phyloP scores from a whole-genome alignment of 2,113 vertebrate genomes.

The Trinectes maculatus region DNA sequence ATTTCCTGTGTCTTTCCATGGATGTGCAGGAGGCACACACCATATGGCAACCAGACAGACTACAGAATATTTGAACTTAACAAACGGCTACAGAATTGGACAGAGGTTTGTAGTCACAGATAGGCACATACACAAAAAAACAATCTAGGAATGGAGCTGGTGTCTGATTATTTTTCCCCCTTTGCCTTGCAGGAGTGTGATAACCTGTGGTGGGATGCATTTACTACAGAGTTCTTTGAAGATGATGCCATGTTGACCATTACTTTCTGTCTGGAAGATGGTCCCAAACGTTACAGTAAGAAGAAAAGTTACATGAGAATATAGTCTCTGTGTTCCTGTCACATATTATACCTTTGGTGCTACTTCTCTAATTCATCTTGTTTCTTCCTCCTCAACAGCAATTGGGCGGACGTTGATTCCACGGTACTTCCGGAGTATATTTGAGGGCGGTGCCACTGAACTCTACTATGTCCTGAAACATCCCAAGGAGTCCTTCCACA shows the following conservation, averaged over 20 bases:
- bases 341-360: neutral
- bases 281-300: conserved; percentile 99
- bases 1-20: conserved; percentile 7
- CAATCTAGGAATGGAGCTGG: neutral
- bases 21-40: conserved; percentile 92
- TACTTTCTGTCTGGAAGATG: conserved; percentile 99
- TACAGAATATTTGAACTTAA: conserved; percentile 99
- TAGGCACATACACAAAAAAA: neutral
- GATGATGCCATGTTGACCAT: conserved; percentile 98
- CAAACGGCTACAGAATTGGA: conserved; percentile 98
- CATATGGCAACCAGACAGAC: conserved; percentile 97
- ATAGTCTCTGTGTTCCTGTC: neutral
- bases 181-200: conserved; percentile 89
- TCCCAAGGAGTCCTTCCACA: conserved; percentile 99
- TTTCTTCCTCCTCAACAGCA: conserved; percentile 75
- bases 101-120: conserved; percentile 85
- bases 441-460: conserved; percentile 97
- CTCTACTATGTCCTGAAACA: conserved; percentile 98
- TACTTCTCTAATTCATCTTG: neutral
- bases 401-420: conserved; percentile 98
- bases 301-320: conserved; percentile 13
- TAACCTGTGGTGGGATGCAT: conserved; percentile 99
- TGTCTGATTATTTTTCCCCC: neutral
- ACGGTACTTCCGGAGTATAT: conserved; percentile 98
- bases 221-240: conserved; percentile 99